Base-by-base conservation (phyloP, 2,888 invertebrate species). In the Venusia cambrica region DNA sequence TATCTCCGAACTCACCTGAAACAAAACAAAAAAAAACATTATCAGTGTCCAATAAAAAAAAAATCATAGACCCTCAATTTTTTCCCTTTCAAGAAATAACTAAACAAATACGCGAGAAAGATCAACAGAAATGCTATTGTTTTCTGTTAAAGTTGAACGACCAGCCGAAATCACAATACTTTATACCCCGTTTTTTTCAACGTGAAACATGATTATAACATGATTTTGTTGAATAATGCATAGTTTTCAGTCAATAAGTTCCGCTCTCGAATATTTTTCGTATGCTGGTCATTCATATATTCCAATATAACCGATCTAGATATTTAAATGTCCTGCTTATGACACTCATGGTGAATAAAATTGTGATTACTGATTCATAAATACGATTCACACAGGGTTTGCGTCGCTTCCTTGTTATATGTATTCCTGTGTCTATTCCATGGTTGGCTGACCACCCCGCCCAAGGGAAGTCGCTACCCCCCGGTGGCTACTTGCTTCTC, bases 121-220 rank as follows among this genome's bases (percentile, higher is more conserved):
- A 51, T 51, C 43, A 47, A 38, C 52, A 62, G 60, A 58, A 49
- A 56, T 45, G 39, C 58, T 49, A 62, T 64, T 66, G 67, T 66
- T 41, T 54, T 57, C 43, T 55, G 53, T 49, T 24, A 14, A 39
- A 59, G 85, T 71, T 80, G 71, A 85, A 79, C 45, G 85, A 72
- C 81, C 84, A 75, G 52, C 78, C 73, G 74, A 73, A 69, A 72
- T 83, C 71, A 79, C 73, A 74, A 74, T 69, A 66, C 71, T 54
- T 61, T 66, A n/a, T n/a, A 72, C 75, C 77, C 68, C 78, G 71
- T 73, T 80, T n/a, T n/a, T n/a, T 66, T 73, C 51, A 60, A 70
- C 66, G 51, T 40, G 57, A 72, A 31, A 73, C 78, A 74, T 63
- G 54, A 66, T 73, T 77, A 73, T 46, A 47, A 45, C 52, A 70